phyloP scores from a whole-genome alignment of 2,888 invertebrate species.

The Xestobium rufovillosum region DNA sequence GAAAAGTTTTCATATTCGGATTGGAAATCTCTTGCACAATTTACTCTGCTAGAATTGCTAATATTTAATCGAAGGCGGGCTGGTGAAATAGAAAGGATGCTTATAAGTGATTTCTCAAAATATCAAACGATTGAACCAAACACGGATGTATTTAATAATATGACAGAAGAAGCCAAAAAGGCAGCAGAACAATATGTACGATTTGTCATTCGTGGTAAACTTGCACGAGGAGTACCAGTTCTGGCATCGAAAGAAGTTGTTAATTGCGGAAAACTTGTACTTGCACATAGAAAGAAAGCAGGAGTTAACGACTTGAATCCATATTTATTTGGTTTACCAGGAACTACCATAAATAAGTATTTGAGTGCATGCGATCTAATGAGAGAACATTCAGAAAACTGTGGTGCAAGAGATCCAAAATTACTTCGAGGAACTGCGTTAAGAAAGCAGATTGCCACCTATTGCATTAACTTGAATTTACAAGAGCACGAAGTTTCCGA shows the following conservation, averaged over 20 bases:
- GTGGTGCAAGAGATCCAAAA: constrained; percentile 24
- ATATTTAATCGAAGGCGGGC: too few species aligned
- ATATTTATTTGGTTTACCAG: constrained; percentile 17
- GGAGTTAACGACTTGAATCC: constrained; percentile 4
- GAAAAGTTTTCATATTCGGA: too few species aligned
- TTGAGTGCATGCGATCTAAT: constrained; percentile 25
- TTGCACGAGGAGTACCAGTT: constrained; percentile 20
- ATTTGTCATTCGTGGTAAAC: constrained; percentile 25
- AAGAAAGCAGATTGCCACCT: constrained; percentile 28
- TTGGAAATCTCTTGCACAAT: too few species aligned
- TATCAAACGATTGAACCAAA: too few species aligned
- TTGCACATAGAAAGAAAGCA: not conserved
- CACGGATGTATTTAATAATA: too few species aligned
- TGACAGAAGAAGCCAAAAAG: too few species aligned
- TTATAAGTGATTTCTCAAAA: too few species aligned
- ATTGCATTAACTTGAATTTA: constrained; percentile 23
- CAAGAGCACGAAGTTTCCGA: constrained; percentile 23
- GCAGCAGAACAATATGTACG: too few species aligned
- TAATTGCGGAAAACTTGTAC: constrained; percentile 1
- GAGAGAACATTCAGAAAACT: constrained; percentile 22
- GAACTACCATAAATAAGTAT: constrained; percentile 9
- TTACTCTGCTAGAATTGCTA: too few species aligned
- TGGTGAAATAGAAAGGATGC: too few species aligned
- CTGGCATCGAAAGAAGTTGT: constrained; percentile 17
- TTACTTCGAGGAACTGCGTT: constrained; percentile 23